Evolutionary conservation across 2,113 vertebrate genomes (phyloP).

Genomic region (Hiodon tergisus): DNA sequence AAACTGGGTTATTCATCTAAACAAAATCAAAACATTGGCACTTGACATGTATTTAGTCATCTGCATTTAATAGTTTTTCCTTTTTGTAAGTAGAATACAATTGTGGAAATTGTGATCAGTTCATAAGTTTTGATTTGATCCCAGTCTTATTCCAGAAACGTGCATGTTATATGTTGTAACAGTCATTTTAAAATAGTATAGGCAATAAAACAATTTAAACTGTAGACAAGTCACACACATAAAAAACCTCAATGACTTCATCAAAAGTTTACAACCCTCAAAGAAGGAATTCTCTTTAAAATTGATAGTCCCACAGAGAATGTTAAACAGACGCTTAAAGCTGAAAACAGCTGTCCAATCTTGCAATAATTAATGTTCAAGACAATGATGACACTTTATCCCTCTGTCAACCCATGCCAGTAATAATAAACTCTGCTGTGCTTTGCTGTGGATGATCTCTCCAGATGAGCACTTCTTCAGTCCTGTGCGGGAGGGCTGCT

Average conservation of each 20-base stretch:
- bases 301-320: neutral
- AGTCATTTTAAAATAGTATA: too few relatives aligned
- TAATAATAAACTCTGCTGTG: neutral
- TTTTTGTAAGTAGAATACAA: too few relatives aligned
- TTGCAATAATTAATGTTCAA: neutral
- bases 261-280: neutral
- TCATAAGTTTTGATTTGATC: too few relatives aligned
- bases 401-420: neutral
- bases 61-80: too few relatives aligned
- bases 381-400: constrained; percentile 1
- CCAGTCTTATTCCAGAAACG: too few relatives aligned
- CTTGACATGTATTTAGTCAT: too few relatives aligned
- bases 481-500: neutral
- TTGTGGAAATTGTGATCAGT: too few relatives aligned
- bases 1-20: too few relatives aligned
- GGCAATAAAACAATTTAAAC: too few relatives aligned
- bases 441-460: constrained; percentile 18
- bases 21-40: too few relatives aligned
- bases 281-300: neutral
- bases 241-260: neutral
- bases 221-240: too few relatives aligned
- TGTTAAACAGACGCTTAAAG: neutral
- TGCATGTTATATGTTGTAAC: too few relatives aligned
- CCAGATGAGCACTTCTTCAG: constrained; percentile 7
- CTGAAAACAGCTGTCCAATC: constrained; percentile 10